Percentiles rank a stretch among this genome's conserved stretches.
phyloP scores from a whole-genome alignment of 2,888 invertebrate genomes.

The Pterobdella sp. region DNA sequence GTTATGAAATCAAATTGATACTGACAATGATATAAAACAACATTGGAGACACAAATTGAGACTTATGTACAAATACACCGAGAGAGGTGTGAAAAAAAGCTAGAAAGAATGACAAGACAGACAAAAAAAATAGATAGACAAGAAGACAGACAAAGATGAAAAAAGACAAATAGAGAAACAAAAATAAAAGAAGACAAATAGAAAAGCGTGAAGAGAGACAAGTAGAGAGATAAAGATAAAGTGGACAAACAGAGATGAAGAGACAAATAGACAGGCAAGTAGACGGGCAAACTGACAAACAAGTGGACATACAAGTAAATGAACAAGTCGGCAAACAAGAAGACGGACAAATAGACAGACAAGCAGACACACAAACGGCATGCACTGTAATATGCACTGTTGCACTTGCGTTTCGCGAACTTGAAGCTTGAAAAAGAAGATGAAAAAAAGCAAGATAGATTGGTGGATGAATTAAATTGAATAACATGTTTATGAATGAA shows the following conservation, averaged over 20 bases:
- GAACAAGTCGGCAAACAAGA: neutral
- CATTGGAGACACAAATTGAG: no score
- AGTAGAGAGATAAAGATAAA: neutral
- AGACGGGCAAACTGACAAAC: neutral
- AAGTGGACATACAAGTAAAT: neutral
- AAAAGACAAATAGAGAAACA: no score
- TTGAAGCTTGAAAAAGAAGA: neutral
- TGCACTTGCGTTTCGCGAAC: neutral
- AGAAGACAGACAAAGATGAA: no score
- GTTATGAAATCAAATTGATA: no score
- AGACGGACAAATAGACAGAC: neutral
- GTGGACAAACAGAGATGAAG: neutral
- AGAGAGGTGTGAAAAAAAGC: no score
- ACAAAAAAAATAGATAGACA: no score
- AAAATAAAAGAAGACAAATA: no score
- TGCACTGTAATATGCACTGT: neutral
- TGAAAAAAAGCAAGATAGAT: neutral
- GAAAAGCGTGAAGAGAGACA: neutral
- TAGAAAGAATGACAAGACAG: no score
- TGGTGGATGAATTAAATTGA: neutral
- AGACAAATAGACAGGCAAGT: neutral
- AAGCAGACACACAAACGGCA: neutral
- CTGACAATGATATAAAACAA: no score
- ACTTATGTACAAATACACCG: no score
- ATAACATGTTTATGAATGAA: neutral